Percentiles rank a stretch among this genome's conserved stretches.
Evolutionary conservation across 2,797 vertebrate species (phyloP).

Genomic region (Craterocephalus amniculus): DNA sequence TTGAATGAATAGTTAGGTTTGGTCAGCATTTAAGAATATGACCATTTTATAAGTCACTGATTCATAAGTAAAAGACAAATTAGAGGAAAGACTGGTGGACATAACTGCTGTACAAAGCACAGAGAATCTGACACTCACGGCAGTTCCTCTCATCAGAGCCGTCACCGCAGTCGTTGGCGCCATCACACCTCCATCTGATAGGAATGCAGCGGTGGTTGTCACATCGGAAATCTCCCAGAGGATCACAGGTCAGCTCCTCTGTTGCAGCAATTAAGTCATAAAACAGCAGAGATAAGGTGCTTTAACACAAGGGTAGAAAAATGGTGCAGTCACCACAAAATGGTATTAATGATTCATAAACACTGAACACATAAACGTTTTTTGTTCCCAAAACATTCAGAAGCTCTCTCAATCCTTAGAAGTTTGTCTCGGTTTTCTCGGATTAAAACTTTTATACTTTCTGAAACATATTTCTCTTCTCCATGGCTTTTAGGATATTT

Average conservation of each 20-base stretch:
- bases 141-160: conserved; percentile 79
- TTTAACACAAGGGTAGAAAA: conserved; percentile 16
- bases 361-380: conserved; percentile 2
- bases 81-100: background rate
- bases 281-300: background rate
- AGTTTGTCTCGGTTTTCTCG: background rate
- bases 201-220: conserved; percentile 80
- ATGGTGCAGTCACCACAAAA: background rate
- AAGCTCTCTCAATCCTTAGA: background rate
- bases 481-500: background rate
- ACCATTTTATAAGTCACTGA: background rate
- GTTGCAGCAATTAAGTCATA: conserved; percentile 26
- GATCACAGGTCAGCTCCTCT: conserved; percentile 79
- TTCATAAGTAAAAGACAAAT: background rate
- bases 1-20: background rate
- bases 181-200: conserved; percentile 78
- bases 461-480: background rate
- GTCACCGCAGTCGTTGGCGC: conserved; percentile 75
- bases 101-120: background rate
- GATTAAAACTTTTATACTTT: background rate
- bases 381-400: background rate
- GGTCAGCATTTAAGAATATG: background rate
- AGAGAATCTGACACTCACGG: conserved; percentile 53
- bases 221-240: conserved; percentile 79
- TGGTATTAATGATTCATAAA: background rate